Evolutionary conservation across 2,888 invertebrate species (phyloP).

Genomic region (Xestobium rufovillosum): DNA sequence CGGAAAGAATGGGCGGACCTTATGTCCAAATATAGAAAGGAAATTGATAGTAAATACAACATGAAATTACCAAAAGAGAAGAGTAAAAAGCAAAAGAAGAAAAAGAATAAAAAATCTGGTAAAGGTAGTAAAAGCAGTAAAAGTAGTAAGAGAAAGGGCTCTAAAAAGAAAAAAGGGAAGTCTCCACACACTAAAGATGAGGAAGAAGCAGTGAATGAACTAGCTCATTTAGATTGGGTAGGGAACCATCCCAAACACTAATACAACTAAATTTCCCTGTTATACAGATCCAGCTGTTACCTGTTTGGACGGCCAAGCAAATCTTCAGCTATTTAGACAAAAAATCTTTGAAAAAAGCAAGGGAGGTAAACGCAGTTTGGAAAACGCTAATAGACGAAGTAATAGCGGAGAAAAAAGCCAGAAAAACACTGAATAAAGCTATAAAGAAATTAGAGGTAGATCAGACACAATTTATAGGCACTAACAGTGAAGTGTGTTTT

Average conservation of each 20-base stretch:
- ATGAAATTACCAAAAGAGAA: slow-evolving; percentile 21
- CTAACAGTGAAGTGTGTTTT: too few species aligned
- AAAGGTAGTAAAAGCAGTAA: background rate
- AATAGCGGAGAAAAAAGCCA: slow-evolving; percentile 23
- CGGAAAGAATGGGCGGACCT: slow-evolving; percentile 12
- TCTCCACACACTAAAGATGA: slow-evolving; percentile 4
- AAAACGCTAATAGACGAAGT: slow-evolving; percentile 23
- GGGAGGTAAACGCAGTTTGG: slow-evolving; percentile 29
- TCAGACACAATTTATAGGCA: too few species aligned
- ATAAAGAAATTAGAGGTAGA: slow-evolving; percentile 18
- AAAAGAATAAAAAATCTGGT: slow-evolving; percentile 6
- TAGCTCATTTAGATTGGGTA: background rate
- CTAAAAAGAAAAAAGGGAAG: slow-evolving; percentile 6
- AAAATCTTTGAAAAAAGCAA: slow-evolving; percentile 23
- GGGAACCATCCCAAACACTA: too few species aligned
- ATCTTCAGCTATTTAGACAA: slow-evolving; percentile 27
- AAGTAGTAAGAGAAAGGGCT: background rate
- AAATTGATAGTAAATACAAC: slow-evolving; percentile 25
- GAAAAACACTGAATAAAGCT: slow-evolving; percentile 21
- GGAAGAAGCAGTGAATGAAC: slow-evolving; percentile 18
- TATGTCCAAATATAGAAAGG: slow-evolving; percentile 15
- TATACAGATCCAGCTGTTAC: slow-evolving; percentile 26
- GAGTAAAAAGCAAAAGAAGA: slow-evolving; percentile 12
- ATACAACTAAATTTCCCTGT: too few species aligned
- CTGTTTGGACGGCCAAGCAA: slow-evolving; percentile 29